These are phyloP conservation scores for Puffinus mauretanicus DNA, from an alignment of 2,113 vertebrate genomes.

Conservation along the genomic window DNA sequence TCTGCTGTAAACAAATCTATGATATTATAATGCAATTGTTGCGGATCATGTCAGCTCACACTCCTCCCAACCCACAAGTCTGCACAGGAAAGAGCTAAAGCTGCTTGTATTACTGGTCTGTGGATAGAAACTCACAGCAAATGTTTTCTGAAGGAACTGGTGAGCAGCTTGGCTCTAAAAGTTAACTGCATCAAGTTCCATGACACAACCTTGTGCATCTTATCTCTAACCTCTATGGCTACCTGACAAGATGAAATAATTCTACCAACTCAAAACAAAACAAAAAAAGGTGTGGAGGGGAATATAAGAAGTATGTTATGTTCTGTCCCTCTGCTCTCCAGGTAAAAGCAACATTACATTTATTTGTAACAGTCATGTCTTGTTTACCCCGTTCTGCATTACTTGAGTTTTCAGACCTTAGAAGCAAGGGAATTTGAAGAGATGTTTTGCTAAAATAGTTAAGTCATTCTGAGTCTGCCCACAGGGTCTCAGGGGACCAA, in stretches of 20 bases:
- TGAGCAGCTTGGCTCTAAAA: background rate
- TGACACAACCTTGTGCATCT: background rate
- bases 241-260: background rate
- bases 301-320: too few relatives aligned
- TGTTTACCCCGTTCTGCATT: background rate
- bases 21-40: fast-evolving
- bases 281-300: too few relatives aligned
- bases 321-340: background rate
- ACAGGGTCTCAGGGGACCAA: background rate
- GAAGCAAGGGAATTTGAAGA: background rate
- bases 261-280: background rate
- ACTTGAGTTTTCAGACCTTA: background rate
- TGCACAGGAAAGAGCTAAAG: background rate
- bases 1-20: background rate
- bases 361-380: background rate
- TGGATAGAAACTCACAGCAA: background rate
- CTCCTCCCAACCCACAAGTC: background rate
- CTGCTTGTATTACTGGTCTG: background rate
- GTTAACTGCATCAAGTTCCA: background rate
- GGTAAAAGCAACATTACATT: background rate
- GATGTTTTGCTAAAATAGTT: background rate
- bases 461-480: background rate
- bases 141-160: background rate
- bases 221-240: background rate
- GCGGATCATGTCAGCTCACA: background rate